Conservation (phyloP, 2,797 vertebrate species). For the Paratrypauchen microcephalus region DNA sequence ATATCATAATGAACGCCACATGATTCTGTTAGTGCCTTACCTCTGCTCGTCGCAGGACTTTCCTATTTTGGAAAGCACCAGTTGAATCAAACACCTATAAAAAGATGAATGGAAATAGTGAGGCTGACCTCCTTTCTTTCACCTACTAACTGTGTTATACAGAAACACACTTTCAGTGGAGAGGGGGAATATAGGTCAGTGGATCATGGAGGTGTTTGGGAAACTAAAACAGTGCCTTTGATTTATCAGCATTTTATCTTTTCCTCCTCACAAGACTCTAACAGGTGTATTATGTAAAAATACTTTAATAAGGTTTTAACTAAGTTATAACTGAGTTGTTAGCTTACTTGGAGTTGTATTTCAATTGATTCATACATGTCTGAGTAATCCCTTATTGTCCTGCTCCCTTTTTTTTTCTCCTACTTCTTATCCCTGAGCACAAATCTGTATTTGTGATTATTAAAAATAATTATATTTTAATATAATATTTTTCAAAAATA, state of each 20-base stretch:
- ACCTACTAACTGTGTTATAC: slow-evolving; percentile 72
- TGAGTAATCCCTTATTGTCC: too few relatives aligned
- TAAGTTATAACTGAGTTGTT: too few relatives aligned
- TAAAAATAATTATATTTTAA: too few relatives aligned
- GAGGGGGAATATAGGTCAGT: slow-evolving; percentile 69
- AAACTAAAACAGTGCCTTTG: slow-evolving; percentile 39
- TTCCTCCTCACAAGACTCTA: slow-evolving; percentile 5
- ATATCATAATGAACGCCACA: neutral
- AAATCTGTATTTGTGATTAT: too few relatives aligned
- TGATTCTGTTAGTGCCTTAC: slow-evolving; percentile 52
- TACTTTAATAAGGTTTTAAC: too few relatives aligned
- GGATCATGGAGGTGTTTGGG: slow-evolving; percentile 60
- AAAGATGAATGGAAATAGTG: slow-evolving; percentile 57
- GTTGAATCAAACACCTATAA: slow-evolving; percentile 86
- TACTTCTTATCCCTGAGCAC: too few relatives aligned
- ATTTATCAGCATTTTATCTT: slow-evolving; percentile 28
- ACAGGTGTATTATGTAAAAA: neutral
- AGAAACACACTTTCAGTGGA: slow-evolving; percentile 62
- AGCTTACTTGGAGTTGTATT: too few relatives aligned
- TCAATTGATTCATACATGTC: too few relatives aligned
- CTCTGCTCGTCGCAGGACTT: slow-evolving; percentile 68
- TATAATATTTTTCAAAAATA: too few relatives aligned
- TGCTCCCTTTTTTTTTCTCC: too few relatives aligned
- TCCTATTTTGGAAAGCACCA: slow-evolving; percentile 76
- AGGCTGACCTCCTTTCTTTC: slow-evolving; percentile 71